Base-by-base conservation (phyloP, 2,888 invertebrate species). In the Barypeithes pellucidus region DNA sequence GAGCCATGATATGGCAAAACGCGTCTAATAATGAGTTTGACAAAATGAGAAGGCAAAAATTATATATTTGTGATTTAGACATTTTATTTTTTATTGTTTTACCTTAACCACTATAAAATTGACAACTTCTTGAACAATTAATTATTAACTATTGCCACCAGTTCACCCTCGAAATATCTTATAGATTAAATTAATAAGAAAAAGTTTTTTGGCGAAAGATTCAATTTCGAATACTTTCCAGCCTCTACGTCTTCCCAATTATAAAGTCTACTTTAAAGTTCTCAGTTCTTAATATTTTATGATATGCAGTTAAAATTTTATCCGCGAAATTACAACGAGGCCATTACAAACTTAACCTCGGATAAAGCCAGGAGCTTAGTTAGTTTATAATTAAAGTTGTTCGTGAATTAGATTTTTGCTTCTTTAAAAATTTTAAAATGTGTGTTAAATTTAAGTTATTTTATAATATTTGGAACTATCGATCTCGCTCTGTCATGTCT, bases 251-350 rank as follows among this genome's bases (percentile, higher is more conserved):
- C 24, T 50, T 50, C 24, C 24, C n/a, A 22, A 50, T 22, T 24
- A 22, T 24, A 24, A 50, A 50, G 14, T 50, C 16, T 50, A 24
- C n/a, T n/a, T 50, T 50, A 11, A 24, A 50, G n/a, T 50, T 50
- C 22, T 24, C 12, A 24, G 50, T 50, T 24, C 50, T 50, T 50
- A 24, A 50, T 20, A 50, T 50, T 50, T 50, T 50, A 50, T 50
- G 22, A 50, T 24, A 24, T 47, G 20, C 50, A 50, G 47, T n/a
- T 20, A 20, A 50, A 50, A 50, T 50, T 50, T 24, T 50, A 50
- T 24, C 24, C 50, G 12, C 12, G 24, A 24, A 50, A 22, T 50
- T 50, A 50, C 22, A 50, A 50, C 24, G n/a, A 50, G 50, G 24
- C 22, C 22, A 24, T 50, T 50, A 50, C 47, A 47, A 20, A 47